phyloP scores from a whole-genome alignment of 2,888 invertebrate species.

The Nomada fabriciana region DNA sequence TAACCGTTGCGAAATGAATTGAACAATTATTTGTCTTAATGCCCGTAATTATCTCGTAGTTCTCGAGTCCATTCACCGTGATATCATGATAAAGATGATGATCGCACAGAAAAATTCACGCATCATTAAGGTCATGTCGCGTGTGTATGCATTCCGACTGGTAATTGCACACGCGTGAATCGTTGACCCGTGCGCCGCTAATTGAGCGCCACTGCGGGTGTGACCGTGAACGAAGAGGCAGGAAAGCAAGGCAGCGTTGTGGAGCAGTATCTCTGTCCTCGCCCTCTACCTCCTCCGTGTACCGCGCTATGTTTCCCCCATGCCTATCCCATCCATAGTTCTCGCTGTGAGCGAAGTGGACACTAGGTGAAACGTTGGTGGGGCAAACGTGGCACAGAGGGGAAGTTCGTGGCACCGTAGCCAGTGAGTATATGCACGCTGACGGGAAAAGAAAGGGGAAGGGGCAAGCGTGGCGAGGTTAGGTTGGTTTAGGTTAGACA shows the following conservation, averaged over 20 bases:
- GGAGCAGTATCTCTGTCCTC: slow-evolving; percentile 79
- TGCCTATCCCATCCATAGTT: slow-evolving; percentile 64
- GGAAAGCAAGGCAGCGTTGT: slow-evolving; percentile 82
- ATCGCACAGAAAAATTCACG: slow-evolving; percentile 4
- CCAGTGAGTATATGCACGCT: slow-evolving; percentile 36
- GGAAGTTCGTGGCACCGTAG: slow-evolving; percentile 69
- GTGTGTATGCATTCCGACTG: not conserved
- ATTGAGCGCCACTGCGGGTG: slow-evolving; percentile 81
- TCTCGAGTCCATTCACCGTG: not conserved
- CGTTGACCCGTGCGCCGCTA: not conserved
- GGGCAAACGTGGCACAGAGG: slow-evolving; percentile 60
- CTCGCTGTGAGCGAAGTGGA: slow-evolving; percentile 70
- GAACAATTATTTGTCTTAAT: not conserved
- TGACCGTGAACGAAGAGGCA: slow-evolving; percentile 83
- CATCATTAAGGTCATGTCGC: slow-evolving; percentile 12
- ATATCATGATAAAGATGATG: not conserved
- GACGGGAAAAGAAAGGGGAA: slow-evolving; percentile 34
- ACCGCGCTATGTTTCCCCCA: slow-evolving; percentile 58
- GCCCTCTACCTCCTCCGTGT: slow-evolving; percentile 66
- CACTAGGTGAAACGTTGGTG: slow-evolving; percentile 64
- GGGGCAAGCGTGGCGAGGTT: slow-evolving; percentile 49
- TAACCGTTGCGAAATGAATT: slow-evolving; percentile 3
- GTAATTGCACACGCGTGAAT: slow-evolving; percentile 5
- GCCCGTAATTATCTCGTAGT: not conserved
- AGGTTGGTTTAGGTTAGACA: slow-evolving; percentile 71